Evolutionary conservation across 2,113 vertebrate genomes (phyloP).

Genomic region (Lycocorax pyrrhopterus): DNA sequence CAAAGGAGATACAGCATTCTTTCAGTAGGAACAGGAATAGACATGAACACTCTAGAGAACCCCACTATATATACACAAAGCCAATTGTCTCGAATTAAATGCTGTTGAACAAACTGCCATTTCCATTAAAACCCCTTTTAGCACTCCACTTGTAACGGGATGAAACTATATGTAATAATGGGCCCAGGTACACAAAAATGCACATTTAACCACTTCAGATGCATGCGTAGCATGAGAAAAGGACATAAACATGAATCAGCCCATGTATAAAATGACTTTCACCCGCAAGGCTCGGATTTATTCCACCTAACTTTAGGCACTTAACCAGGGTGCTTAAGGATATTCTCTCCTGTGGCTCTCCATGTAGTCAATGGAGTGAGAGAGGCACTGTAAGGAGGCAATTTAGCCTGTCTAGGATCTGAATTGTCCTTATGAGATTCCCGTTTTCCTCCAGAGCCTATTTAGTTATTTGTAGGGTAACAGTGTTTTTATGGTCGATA

Average conservation of each 20-base stretch:
- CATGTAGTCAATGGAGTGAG: background rate
- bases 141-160: background rate
- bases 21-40: background rate
- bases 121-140: background rate
- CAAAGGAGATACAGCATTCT: background rate
- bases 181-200: background rate
- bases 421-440: constrained; percentile 32
- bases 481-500: background rate
- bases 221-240: background rate
- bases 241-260: background rate
- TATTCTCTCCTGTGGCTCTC: constrained; percentile 7
- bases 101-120: background rate
- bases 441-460: background rate
- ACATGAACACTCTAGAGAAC: background rate
- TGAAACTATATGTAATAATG: background rate
- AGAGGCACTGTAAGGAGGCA: constrained; percentile 30
- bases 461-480: constrained; percentile 1
- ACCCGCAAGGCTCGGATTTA: background rate
- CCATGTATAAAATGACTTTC: background rate
- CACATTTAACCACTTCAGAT: background rate
- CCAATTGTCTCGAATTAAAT: background rate
- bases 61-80: background rate
- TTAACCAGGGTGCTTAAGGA: background rate
- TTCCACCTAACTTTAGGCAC: background rate
- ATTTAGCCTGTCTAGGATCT: constrained; percentile 11